These are phyloP conservation scores for Cosmia pyralina DNA, from an alignment of 2,888 invertebrate genomes.

Conservation along the genomic window DNA sequence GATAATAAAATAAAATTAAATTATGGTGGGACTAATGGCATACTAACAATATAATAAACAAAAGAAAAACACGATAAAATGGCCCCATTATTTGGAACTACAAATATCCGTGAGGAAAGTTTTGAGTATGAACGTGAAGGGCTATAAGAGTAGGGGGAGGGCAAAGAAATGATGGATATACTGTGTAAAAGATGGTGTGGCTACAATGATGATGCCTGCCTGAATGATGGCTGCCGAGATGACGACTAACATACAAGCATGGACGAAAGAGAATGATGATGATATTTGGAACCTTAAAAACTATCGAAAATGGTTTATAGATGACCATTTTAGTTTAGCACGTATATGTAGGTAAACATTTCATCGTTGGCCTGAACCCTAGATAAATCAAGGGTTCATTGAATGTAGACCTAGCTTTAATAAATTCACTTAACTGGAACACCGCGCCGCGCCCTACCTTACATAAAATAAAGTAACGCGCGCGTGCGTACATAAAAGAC, in stretches of 20 bases:
- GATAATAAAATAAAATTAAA: too few species aligned
- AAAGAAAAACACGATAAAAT: neutral
- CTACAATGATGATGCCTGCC: too few species aligned
- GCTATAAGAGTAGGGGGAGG: too few species aligned
- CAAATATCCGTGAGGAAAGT: neutral
- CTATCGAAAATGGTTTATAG: too few species aligned
- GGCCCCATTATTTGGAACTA: neutral
- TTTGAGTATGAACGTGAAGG: too few species aligned
- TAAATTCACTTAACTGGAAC: conserved; percentile 39
- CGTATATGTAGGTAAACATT: neutral
- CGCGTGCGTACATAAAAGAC: conserved; percentile 2
- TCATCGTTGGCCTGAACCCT: conserved; percentile 9
- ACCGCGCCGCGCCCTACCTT: conserved; percentile 11
- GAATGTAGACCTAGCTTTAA: conserved; percentile 28
- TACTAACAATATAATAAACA: neutral
- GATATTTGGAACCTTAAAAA: neutral
- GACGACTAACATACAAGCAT: too few species aligned
- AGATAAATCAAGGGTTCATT: conserved; percentile 35
- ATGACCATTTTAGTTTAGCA: neutral
- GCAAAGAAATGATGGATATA: too few species aligned
- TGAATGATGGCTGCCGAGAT: too few species aligned
- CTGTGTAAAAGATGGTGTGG: too few species aligned
- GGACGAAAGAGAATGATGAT: too few species aligned
- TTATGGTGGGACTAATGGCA: too few species aligned
- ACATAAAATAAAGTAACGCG: conserved; percentile 7